Conservation (phyloP, 2,888 invertebrate species). For the Drosophila cracens region DNA sequence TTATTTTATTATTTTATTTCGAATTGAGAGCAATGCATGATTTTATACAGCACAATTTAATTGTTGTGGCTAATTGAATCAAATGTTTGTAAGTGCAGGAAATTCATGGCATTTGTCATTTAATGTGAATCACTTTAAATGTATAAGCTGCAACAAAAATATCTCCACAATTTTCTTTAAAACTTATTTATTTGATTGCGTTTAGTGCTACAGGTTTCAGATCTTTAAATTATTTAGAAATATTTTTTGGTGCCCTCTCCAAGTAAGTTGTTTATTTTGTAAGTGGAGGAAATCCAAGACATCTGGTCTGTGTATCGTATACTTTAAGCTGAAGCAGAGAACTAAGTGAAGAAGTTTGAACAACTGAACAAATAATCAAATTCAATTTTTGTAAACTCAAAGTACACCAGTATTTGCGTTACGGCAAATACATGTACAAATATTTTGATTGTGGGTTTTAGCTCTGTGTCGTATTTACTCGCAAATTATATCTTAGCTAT, state of each 20-base stretch:
- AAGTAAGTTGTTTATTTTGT: neutral
- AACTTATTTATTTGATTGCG: neutral
- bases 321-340: neutral
- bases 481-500: neutral
- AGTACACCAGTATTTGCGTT: neutral
- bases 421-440: neutral
- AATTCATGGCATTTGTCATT: neutral
- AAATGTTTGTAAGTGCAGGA: neutral
- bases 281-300: too few relatives aligned
- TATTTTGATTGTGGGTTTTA: neutral
- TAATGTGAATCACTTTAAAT: neutral
- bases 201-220: neutral
- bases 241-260: neutral
- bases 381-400: constrained; percentile 1
- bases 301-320: neutral
- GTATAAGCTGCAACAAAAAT: neutral
- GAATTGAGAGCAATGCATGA: neutral
- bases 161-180: neutral
- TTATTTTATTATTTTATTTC: neutral
- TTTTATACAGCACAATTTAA: neutral
- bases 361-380: constrained; percentile 22
- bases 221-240: neutral
- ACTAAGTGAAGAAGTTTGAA: neutral
- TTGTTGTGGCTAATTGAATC: neutral
- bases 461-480: neutral